Evolutionary conservation across 2,113 vertebrate genomes (phyloP).

Genomic region (Anoura caudifer): DNA sequence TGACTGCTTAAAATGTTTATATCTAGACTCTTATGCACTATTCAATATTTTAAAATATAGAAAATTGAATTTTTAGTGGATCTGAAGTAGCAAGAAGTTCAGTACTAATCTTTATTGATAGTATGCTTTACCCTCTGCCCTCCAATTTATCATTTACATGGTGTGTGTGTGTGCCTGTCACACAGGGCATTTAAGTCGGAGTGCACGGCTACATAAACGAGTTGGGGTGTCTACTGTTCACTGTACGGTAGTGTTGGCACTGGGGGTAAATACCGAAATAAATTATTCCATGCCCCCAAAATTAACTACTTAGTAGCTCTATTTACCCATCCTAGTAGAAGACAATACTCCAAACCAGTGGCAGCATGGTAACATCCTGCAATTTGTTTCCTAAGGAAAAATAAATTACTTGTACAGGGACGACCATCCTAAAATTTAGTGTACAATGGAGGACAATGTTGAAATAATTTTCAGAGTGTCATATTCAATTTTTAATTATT

Average conservation of each 20-base stretch:
- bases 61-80: neutral
- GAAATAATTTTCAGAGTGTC: neutral
- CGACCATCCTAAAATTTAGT: neutral
- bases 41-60: neutral
- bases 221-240: neutral
- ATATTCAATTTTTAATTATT: neutral
- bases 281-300: neutral
- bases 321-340: neutral
- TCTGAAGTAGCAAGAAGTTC: neutral
- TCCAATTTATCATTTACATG: neutral
- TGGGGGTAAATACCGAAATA: neutral
- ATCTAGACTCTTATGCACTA: neutral
- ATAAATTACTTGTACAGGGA: neutral
- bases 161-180: neutral
- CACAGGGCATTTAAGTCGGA: neutral
- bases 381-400: neutral
- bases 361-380: neutral
- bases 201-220: neutral
- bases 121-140: neutral
- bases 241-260: neutral
- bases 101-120: neutral
- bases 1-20: neutral
- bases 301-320: neutral
- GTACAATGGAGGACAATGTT: neutral
- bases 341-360: neutral